Base-by-base conservation (phyloP, 2,888 invertebrate species). In the Lordiphosa fenestrarum region DNA sequence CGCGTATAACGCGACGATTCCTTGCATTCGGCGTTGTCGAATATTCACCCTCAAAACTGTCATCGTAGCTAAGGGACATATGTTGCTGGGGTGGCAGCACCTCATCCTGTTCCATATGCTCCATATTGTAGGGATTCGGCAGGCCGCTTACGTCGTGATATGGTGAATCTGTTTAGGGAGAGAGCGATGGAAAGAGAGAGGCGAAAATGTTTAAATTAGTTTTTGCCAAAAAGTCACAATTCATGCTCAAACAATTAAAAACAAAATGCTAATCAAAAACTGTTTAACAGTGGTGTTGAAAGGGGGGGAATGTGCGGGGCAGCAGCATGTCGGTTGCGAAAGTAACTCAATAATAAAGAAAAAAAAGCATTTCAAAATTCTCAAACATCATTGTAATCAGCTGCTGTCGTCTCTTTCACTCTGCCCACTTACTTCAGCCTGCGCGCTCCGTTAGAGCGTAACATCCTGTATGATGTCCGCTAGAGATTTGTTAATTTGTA, bases 141-240 rank as follows among this genome's bases (percentile, higher is more conserved):
- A 97, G 92, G 69, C 97, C 97, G 90, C 95, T 96, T 86, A 97
- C 96, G 90, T 97, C 97, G 90, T 95, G 95, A 92, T 97, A 97
- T 78, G 96, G 96, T 63, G 96, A 96, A 92, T 97, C 97, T 90
- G 66, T 35, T 62, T 23, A 10, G 1, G 33, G 88, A 66, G 73
- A 73, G 42, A 55, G 56, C 69, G 63, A n/a, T n/a, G n/a, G n/a
- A n/a, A n/a, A n/a, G n/a, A 59, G 25, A 37, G 21, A 51, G 38
- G 30, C 37, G 60, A 23, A 47, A 67, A 69, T 55, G 69, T 65
- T 70, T 53, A 78, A 80, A 76, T 82, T 75, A 73, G 75, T 78
- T 74, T 71, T 39, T 25, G 19, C 37, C 54, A 47, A 62, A 72
- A 73, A 70, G 53, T 53, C 51, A 40, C 56, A 64, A 75, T 56